Base-by-base conservation (phyloP, 2,888 invertebrate species). In the Monochamus alternatus region DNA sequence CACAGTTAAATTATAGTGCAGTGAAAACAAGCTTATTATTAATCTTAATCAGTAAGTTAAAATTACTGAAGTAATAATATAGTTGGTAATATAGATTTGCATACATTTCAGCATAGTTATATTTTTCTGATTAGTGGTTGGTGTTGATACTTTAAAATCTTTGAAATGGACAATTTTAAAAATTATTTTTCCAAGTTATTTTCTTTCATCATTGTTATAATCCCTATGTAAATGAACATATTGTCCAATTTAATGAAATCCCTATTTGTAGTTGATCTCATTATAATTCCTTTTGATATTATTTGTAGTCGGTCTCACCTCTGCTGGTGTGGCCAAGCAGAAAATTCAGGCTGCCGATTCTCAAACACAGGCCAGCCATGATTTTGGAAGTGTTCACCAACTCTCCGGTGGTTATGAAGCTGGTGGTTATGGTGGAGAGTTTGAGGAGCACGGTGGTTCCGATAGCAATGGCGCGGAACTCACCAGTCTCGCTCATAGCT, bases 401-500 rank as follows among this genome's bases (percentile, higher is more conserved):
- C 7, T 51, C 3, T 55, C 55, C n/a, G 55, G 55, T 38, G 43
- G 63, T 63, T 63, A 63, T 43, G 63, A 38, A 14, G 63, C 63
- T 63, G 43, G 63, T 30, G 63, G 38, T 8, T 63, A 63, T n/a
- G 63, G 43, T 14, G 60, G 60, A 60, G 60, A 63, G 31, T 32
- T 63, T 63, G 60, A n/a, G 32, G 32, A 38, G 38, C 60, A 60
- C 8, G 43, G 63, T 30, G 63, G 63, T 38, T 12, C 31, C 3
- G 38, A 14, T 8, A 60, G 38, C 55, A 63, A 63, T n/a, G 94
- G 94, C 81, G 93, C 93, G 63, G 93, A 94, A 0, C 84, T 95
- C 10, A 90, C 93, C 74, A 92, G 92, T 55, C 92, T 93, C 55
- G 93, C 93, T 2, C 91, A 92, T 51, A 92, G 91, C 0, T 94